phyloP scores from a whole-genome alignment of 2,113 vertebrate genomes.

The Hemichromis elongatus region DNA sequence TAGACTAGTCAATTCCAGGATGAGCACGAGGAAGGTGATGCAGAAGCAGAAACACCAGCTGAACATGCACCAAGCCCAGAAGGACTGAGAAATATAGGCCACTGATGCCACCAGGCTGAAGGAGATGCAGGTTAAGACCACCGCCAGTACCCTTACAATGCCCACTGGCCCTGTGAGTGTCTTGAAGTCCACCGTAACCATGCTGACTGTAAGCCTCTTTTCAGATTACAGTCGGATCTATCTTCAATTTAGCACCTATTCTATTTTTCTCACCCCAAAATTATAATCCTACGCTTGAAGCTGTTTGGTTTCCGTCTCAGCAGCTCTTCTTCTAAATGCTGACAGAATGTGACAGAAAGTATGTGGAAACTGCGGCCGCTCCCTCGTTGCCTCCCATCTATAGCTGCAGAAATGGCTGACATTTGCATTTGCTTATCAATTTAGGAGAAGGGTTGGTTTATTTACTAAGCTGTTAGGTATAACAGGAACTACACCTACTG shows the following conservation, averaged over 20 bases:
- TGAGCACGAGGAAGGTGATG: slow-evolving; percentile 75
- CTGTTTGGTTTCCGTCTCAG: background rate
- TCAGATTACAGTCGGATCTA: background rate
- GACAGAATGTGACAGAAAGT: background rate
- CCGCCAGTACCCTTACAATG: slow-evolving; percentile 72
- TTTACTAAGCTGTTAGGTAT: background rate
- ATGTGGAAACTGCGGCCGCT: background rate
- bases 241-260: background rate
- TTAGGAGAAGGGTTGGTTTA: background rate
- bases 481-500: background rate
- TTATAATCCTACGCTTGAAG: background rate
- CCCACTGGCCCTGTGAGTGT: slow-evolving; percentile 69
- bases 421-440: slow-evolving; percentile 11
- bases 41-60: slow-evolving; percentile 83
- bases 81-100: fast-evolving
- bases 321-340: background rate
- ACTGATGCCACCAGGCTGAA: slow-evolving; percentile 81
- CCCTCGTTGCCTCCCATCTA: background rate
- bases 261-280: background rate
- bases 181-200: slow-evolving; percentile 39
- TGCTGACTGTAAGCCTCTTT: background rate
- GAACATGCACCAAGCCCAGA: slow-evolving; percentile 83
- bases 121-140: slow-evolving; percentile 75
- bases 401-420: background rate
- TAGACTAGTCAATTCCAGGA: slow-evolving; percentile 75